Evolutionary conservation across 2,888 invertebrate genomes (phyloP), one percentile per base, ranked within the genome.

Genomic region (Podabrus alpinus): DNA sequence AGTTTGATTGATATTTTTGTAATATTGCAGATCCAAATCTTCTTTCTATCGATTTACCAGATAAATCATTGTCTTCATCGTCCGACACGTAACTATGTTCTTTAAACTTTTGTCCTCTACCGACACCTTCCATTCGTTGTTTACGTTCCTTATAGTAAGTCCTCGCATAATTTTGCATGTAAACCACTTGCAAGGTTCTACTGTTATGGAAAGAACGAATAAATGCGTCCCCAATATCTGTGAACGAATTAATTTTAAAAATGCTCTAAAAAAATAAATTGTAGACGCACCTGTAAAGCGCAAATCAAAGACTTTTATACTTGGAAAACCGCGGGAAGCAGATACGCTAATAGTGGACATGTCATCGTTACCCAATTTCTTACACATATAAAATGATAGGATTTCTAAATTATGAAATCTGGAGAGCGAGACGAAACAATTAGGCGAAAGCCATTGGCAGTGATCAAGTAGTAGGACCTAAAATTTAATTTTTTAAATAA

Each of bases 391-490:
- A 79, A 94, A 86, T 72, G 90, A 88, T 5, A 95, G 87, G 59
- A 91, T 90, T 60, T 90, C 89, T 21, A 95, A 88, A 7, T 87
- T 85, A 1, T 89, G 87, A 83, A 93, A 87, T 87, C 95, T 95
- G 81, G 94, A 93, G 1, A 95, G 87, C 0, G 93, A 91, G 86
- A 95, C 89, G 10, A 95, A 87, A 62, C 92, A 91, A 74, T 93
- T 92, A 0, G 94, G 92, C 69, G 92, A 91, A 75, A 95, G 89
- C 94, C 95, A 95, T 7, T 89, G 87, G 83, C 94, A 94, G 75
- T 91, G 89, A 25, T 93, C 93, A 70, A 95, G 88, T 82, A 93
- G 91, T 67, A 95, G 83, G 66, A 91, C 90, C 93, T 94, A 84
- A 73, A 84, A 77, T 67, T 16, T 7, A 17, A 21, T 9, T 24